Evolutionary conservation across 2,113 vertebrate genomes (phyloP), one percentile per base, ranked within the genome.

Genomic region (Elaphurus davidianus): DNA sequence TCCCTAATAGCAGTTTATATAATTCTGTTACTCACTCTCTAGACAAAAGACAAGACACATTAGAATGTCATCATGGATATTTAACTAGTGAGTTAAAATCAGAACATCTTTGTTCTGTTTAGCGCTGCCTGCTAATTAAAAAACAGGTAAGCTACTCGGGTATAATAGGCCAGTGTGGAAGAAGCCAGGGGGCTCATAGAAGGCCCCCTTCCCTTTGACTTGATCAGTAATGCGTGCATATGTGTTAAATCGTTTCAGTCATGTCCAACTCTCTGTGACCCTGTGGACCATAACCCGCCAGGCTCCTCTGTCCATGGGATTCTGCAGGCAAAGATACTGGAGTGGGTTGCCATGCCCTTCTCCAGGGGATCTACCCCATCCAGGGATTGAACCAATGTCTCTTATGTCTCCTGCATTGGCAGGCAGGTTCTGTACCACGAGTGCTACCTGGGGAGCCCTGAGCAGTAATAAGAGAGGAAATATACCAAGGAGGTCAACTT

Each of bases 1-100:
- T 8, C 14, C 25, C 33, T 45, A 47, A 12, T 55, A 92, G 67
- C 57, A 93, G 50, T 71, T 87, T 84, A 57, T 52, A 4, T 90
- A 74, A 87, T 93, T 94, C 86, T 87, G 82, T 89, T 82, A 59
- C 60, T 91, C 36, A 92, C 23, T 74, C 91, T 97, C 47, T n/a
- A 59, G 47, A 16, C 59, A 90, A 64, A 71, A 45, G 62, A 47
- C 0, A 89, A 94, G 83, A 50, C 33, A 6, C 74, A n/a, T 81
- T 87, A 90, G 52, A 92, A 62, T 89, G 15, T 86, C 52, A 64
- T 88, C 40, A 10, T 87, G 33, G 10, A 3, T 94, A 60, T 33
- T 85, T 59, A 85, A 36, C 30, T 87, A 40, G 57, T 43, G 67
- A 95, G 78, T 94, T 94, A 88, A 88, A 91, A 25, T 91, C 5